phyloP scores from a whole-genome alignment of 2,113 vertebrate species.

The Cyprinodon variegatus region DNA sequence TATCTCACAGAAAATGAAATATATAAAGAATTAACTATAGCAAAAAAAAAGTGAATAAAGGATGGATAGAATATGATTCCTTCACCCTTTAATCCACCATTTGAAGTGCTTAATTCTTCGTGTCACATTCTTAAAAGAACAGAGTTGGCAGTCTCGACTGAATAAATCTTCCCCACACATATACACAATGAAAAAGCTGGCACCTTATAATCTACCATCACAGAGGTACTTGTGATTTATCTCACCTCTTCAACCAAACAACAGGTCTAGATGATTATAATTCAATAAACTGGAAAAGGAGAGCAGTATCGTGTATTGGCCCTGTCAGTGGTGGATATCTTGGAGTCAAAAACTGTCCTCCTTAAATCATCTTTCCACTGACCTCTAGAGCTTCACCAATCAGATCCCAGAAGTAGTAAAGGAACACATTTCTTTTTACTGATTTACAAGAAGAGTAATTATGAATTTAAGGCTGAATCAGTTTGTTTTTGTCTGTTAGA shows the following conservation, averaged over 20 bases:
- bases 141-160: not conserved
- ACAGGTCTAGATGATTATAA: slow-evolving; percentile 47
- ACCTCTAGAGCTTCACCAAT: not conserved
- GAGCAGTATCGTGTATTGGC: not conserved
- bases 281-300: slow-evolving; percentile 39
- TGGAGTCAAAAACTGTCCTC: not conserved
- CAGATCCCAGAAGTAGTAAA: not conserved
- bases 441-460: not conserved
- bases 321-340: not conserved
- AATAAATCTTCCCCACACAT: not conserved
- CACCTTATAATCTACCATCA: slow-evolving; percentile 27
- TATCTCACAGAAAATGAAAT: not conserved
- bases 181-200: not conserved
- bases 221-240: slow-evolving; percentile 22
- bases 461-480: too few species aligned
- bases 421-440: not conserved
- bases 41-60: not conserved
- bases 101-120: not conserved
- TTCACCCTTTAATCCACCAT: not conserved
- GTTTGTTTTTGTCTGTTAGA: not conserved
- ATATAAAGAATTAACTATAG: not conserved
- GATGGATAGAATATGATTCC: not conserved
- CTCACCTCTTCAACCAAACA: slow-evolving; percentile 54
- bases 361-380: not conserved
- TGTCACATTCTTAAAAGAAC: not conserved